Conservation (phyloP, 1,140 invertebrate species). For the Telenomus remus region DNA sequence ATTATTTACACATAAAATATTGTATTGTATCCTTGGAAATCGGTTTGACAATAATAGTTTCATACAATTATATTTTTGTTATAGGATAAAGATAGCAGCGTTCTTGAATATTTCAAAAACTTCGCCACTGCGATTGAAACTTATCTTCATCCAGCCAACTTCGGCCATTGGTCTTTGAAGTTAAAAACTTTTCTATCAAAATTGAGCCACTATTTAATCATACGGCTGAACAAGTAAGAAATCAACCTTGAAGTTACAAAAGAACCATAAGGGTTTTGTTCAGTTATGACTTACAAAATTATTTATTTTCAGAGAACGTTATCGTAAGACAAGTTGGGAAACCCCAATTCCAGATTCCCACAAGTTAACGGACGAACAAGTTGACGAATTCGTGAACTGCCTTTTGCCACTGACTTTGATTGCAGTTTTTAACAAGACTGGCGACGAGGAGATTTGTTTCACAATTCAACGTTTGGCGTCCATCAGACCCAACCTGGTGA, state of each 20-base stretch:
- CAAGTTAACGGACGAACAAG: slow-evolving; percentile 86
- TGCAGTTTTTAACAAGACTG: slow-evolving; percentile 86
- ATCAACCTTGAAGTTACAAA: neutral
- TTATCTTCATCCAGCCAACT: slow-evolving; percentile 93
- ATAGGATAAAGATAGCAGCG: slow-evolving; percentile 75
- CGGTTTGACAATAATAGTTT: no score
- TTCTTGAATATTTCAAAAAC: slow-evolving; percentile 82
- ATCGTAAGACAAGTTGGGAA: slow-evolving; percentile 81
- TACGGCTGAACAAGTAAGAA: slow-evolving; percentile 77
- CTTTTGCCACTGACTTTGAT: slow-evolving; percentile 82
- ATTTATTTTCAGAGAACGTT: slow-evolving; percentile 78
- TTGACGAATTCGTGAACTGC: slow-evolving; percentile 88
- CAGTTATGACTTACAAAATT: no score
- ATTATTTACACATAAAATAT: no score
- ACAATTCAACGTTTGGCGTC: slow-evolving; percentile 86
- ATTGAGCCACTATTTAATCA: slow-evolving; percentile 78
- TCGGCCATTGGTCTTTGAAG: slow-evolving; percentile 84
- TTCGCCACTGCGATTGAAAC: slow-evolving; percentile 90
- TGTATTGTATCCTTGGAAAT: no score
- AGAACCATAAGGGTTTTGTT: no score
- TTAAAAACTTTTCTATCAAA: slow-evolving; percentile 80
- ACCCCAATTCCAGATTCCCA: slow-evolving; percentile 80
- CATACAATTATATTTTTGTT: no score
- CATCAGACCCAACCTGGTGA: slow-evolving; percentile 87
- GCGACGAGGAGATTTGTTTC: slow-evolving; percentile 78